Conservation (phyloP, 2,888 invertebrate species). For the Lycia hirtaria region DNA sequence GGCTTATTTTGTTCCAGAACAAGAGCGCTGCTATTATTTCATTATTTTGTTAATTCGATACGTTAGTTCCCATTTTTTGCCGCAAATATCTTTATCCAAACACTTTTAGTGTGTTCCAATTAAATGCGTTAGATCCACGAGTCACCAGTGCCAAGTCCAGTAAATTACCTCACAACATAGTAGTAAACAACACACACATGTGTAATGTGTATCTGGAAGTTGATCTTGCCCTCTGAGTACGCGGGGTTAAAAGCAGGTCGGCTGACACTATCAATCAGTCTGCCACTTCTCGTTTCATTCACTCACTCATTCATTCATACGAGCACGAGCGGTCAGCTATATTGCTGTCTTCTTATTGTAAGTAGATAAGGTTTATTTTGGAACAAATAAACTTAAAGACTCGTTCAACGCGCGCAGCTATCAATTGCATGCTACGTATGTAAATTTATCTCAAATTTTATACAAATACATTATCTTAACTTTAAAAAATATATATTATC, state of each 20-base stretch:
- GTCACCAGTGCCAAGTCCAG: not conserved
- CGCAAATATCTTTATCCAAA: no score
- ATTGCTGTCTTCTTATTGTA: not conserved
- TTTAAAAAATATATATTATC: no score
- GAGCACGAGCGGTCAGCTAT: constrained; percentile 10
- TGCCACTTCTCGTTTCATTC: constrained; percentile 29
- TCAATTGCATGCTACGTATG: no score
- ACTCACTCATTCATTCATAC: constrained; percentile 24
- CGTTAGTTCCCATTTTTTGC: no score
- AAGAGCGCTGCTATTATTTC: no score
- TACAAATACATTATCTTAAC: no score
- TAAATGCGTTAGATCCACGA: no score
- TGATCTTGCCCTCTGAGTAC: constrained; percentile 18
- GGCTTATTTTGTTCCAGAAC: no score
- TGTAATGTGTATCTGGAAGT: constrained; percentile 2
- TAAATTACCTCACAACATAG: not conserved
- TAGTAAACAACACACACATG: constrained; percentile 7
- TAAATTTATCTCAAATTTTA: no score
- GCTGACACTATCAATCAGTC: constrained; percentile 23
- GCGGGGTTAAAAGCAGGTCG: constrained; percentile 27
- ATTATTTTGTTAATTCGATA: no score
- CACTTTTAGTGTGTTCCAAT: no score
- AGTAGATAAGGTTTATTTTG: constrained; percentile 9
- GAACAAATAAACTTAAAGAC: not conserved
- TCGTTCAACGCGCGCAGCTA: no score